These are phyloP conservation scores for Hassar affinis DNA, from an alignment of 2,113 vertebrate species.

Conservation along the genomic window DNA sequence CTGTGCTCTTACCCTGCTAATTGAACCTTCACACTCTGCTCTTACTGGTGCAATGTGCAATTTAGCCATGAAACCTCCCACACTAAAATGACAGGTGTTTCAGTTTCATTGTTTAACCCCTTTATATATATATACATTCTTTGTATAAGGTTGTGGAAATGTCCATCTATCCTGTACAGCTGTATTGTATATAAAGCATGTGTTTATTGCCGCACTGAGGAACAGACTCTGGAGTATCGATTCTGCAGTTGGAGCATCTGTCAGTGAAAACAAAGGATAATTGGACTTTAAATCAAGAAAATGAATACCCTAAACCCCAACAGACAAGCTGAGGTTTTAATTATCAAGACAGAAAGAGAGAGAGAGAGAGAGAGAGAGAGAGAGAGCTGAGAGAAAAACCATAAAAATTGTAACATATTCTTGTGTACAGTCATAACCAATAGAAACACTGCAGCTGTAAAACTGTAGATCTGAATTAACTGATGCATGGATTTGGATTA, in stretches of 20 bases:
- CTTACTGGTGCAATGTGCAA: too few species aligned
- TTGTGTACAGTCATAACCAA: background rate
- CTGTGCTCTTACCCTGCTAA: too few species aligned
- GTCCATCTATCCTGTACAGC: constrained; percentile 58
- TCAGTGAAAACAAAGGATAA: constrained; percentile 43
- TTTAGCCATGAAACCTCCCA: too few species aligned
- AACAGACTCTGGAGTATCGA: constrained; percentile 37
- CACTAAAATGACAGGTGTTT: too few species aligned
- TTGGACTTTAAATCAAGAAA: constrained; percentile 38
- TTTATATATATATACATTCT: too few species aligned
- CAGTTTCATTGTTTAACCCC: too few species aligned
- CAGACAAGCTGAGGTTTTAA: constrained; percentile 30
- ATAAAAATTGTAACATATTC: constrained; percentile 10
- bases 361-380: constrained; percentile 4
- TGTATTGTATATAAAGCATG: constrained; percentile 57
- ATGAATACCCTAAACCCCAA: background rate
- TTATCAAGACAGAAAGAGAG: background rate
- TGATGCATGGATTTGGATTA: background rate
- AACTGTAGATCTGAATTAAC: too few species aligned
- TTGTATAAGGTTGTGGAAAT: constrained; percentile 69
- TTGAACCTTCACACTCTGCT: too few species aligned
- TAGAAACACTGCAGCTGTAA: background rate
- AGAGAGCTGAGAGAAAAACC: too few species aligned
- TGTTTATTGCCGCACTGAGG: constrained; percentile 35
- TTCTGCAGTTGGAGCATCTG: constrained; percentile 30